Percentiles rank a stretch among this genome's conserved stretches.
Evolutionary conservation across 92 coral and sea anemone genomes (phyloP).

Genomic region (Parazoanthus atlanticus): DNA sequence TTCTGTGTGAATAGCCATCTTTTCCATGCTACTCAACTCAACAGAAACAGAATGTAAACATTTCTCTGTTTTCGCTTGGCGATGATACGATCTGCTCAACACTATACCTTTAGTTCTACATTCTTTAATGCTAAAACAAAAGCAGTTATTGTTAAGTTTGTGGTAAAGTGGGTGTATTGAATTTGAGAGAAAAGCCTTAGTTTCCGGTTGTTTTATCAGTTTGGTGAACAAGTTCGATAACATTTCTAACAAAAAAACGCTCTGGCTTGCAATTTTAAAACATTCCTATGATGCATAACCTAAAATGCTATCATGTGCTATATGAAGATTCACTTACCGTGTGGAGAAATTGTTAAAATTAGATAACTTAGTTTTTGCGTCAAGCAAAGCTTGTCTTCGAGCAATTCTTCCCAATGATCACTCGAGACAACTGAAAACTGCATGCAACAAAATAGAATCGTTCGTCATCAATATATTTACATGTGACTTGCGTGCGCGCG

Average conservation of each 20-base stretch:
- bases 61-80: not conserved
- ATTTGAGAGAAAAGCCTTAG: too few relatives aligned
- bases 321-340: not conserved
- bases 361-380: not conserved
- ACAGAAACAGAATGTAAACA: not conserved
- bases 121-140: too few relatives aligned
- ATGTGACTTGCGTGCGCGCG: not conserved
- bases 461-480: not conserved
- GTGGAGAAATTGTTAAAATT: not conserved
- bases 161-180: too few relatives aligned
- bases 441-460: not conserved
- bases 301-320: too few relatives aligned
- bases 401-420: not conserved
- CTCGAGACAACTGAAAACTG: not conserved
- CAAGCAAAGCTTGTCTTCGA: not conserved
- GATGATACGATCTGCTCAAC: not conserved
- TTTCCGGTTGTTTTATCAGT: too few relatives aligned
- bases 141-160: too few relatives aligned
- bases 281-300: too few relatives aligned
- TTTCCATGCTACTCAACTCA: too few relatives aligned
- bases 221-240: too few relatives aligned
- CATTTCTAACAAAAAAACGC: too few relatives aligned
- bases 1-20: not conserved
- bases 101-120: too few relatives aligned
- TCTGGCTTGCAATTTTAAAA: too few relatives aligned